These are phyloP conservation scores for Hydroisotoma schaefferi DNA, from an alignment of 2,888 invertebrate species.

Conservation along the genomic window DNA sequence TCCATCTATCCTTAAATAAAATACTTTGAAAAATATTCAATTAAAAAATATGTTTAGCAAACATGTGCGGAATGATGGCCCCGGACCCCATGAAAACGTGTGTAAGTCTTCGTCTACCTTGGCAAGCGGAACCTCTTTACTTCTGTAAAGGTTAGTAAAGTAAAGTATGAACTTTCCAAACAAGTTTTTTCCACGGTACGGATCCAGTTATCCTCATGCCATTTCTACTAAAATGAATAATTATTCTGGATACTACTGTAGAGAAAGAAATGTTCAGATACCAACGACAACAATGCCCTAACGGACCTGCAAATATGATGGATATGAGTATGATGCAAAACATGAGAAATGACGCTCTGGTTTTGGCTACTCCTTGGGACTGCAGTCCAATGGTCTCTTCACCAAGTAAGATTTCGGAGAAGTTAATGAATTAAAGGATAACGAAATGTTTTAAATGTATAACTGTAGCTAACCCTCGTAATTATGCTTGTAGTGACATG, in stretches of 20 bases:
- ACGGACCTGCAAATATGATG: no score
- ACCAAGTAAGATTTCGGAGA: slow-evolving; percentile 1
- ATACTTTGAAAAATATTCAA: not conserved
- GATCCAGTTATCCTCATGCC: not conserved
- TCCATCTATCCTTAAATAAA: no score
- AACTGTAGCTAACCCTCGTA: no score
- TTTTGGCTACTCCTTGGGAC: slow-evolving; percentile 46
- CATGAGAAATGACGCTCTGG: slow-evolving; percentile 28
- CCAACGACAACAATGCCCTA: slow-evolving; percentile 21
- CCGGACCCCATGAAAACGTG: slow-evolving; percentile 43
- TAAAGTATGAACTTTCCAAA: not conserved
- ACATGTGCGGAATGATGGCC: slow-evolving; percentile 39
- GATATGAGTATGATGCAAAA: not conserved
- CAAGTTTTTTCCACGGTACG: not conserved
- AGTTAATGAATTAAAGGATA: no score
- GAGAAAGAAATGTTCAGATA: slow-evolving; percentile 5
- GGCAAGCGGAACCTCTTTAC: slow-evolving; percentile 45
- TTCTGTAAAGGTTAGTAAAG: slow-evolving; percentile 38
- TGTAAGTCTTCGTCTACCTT: slow-evolving; percentile 39
- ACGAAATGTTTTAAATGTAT: not conserved
- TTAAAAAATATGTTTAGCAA: not conserved
- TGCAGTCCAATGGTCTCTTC: slow-evolving; percentile 16
- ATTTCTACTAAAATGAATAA: no score
- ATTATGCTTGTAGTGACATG: slow-evolving; percentile 40
- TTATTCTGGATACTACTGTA: no score